These are phyloP conservation scores for Dendroctonus valens DNA, from an alignment of 1,140 invertebrate species.

Conservation along the genomic window DNA sequence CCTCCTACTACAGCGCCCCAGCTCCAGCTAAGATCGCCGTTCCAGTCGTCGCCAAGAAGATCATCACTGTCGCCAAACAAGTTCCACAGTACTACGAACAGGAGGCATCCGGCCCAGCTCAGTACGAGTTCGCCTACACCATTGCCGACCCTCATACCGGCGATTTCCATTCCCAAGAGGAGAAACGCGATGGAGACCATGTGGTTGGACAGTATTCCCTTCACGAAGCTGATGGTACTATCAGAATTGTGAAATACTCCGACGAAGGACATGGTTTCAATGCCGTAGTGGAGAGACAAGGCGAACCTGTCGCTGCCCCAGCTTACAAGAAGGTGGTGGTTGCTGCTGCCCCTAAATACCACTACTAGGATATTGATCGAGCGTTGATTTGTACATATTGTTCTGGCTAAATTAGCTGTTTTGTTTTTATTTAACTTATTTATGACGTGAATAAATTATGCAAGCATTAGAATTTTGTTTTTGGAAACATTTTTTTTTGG, in stretches of 20 bases:
- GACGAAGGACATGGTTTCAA: conserved; percentile 53
- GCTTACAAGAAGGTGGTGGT: conserved; percentile 27
- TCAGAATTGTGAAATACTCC: conserved; percentile 57
- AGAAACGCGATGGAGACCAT: conserved; percentile 38
- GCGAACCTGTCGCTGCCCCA: conserved; percentile 31
- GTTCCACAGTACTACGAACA: conserved; percentile 31
- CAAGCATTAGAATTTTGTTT: not conserved
- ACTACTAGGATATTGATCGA: not conserved
- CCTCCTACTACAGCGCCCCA: conserved; percentile 19
- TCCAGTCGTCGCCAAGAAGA: conserved; percentile 25
- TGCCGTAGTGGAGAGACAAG: conserved; percentile 39
- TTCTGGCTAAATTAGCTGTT: conserved; percentile 6
- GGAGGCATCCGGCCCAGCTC: conserved; percentile 32
- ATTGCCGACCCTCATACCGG: conserved; percentile 55
- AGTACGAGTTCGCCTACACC: conserved; percentile 40
- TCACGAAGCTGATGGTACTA: conserved; percentile 56
- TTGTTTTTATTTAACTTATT: conserved; percentile 9
- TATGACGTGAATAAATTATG: not conserved
- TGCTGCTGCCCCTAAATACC: not conserved
- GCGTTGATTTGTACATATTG: not conserved
- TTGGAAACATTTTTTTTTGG: too few species aligned
- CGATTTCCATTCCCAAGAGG: conserved; percentile 40
- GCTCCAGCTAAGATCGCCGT: conserved; percentile 32
- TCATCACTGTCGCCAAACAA: conserved; percentile 20
- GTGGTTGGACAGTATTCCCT: conserved; percentile 44